Evolutionary conservation across 1,140 invertebrate species (phyloP).

Genomic region (Drosophila baimaii): DNA sequence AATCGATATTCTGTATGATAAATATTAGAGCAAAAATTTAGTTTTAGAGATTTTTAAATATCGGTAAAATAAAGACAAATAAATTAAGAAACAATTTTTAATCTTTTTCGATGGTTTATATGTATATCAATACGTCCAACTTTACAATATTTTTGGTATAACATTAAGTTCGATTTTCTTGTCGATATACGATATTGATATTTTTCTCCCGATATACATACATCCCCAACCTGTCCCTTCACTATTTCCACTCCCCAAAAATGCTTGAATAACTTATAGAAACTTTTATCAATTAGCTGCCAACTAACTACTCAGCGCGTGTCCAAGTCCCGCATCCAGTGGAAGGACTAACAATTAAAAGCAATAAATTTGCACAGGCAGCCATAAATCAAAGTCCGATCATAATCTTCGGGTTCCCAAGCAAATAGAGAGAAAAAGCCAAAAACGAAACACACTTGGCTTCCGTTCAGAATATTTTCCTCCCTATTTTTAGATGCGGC

Average conservation of each 20-base stretch:
- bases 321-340: constrained; percentile 9
- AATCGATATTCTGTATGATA: no score
- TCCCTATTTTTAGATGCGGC: not conserved
- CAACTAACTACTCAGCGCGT: constrained; percentile 40
- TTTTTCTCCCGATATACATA: no score
- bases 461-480: constrained; percentile 32
- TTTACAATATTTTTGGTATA: no score
- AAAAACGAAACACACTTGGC: constrained; percentile 35
- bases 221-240: no score
- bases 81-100: no score
- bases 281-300: constrained; percentile 49
- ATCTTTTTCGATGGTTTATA: no score
- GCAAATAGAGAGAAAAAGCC: constrained; percentile 41
- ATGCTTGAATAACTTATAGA: constrained; percentile 14
- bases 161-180: no score
- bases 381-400: constrained; percentile 77
- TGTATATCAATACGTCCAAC: no score
- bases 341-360: constrained; percentile 60
- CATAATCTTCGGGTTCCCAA: constrained; percentile 62
- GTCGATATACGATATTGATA: no score
- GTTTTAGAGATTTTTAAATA: no score
- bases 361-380: constrained; percentile 74
- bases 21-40: no score
- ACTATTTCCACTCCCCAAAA: not conserved
- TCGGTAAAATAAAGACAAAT: no score